A percentile compares a stretch with the other conserved stretches of the same genome.
Evolutionary conservation across 2,888 invertebrate genomes (phyloP).

Genomic region (Pseudanteris insignis): DNA sequence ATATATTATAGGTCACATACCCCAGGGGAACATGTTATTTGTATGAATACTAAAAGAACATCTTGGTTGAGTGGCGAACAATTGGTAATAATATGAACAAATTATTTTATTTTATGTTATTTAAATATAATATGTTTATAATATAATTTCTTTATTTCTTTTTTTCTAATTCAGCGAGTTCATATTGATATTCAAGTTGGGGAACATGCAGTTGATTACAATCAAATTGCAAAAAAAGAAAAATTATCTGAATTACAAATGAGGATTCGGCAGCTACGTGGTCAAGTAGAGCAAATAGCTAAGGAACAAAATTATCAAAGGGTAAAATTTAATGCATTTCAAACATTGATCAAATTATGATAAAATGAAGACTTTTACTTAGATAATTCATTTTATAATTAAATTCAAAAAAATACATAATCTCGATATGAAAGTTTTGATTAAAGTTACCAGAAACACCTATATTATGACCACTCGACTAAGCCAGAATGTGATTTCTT

Average conservation of each 20-base stretch:
- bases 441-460: no score
- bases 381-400: not conserved
- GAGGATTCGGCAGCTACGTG: conserved; percentile 91
- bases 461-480: no score
- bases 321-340: no score
- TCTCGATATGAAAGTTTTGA: no score
- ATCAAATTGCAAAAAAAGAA: conserved; percentile 96
- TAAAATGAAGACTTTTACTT: conserved; percentile 1
- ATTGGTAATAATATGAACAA: conserved; percentile 73
- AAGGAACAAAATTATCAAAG: conserved; percentile 99
- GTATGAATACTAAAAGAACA: conserved; percentile 97
- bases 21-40: conserved; percentile 98
- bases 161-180: conserved; percentile 72
- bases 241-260: conserved; percentile 95
- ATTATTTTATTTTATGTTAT: no score
- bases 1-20: no score
- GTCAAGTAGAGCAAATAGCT: conserved; percentile 99
- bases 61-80: conserved; percentile 99
- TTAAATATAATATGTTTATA: no score
- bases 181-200: conserved; percentile 99
- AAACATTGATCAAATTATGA: no score
- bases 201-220: conserved; percentile 98
- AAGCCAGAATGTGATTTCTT: no score
- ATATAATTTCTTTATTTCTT: conserved; percentile 12
- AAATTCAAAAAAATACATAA: no score